Base-by-base conservation (phyloP, 2,113 vertebrate species). In the Etheostoma spectabile region DNA sequence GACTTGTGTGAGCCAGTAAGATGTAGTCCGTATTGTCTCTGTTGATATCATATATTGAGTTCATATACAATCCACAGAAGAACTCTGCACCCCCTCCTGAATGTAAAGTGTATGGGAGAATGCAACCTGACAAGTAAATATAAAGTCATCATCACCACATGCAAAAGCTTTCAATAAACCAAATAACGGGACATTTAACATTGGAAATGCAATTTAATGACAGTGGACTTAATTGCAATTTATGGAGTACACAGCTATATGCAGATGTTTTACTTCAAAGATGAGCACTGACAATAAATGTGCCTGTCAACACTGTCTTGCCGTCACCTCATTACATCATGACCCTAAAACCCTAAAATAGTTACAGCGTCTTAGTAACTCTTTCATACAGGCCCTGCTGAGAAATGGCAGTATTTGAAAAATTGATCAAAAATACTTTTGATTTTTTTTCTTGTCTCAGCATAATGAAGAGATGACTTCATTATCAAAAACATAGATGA, bases 241-340 rank as follows among this genome's bases (percentile, higher is more conserved):
- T 85, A 64, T 12, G 42, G 55, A 55, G 68, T 30, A 33, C 46
- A 22, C n/a, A 42, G 49, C 69, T 71, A 55, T 75, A 67, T 80
- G 62, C 52, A 62, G 77, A 77, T 64, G 63, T 77, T 87, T 46
- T 61, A 45, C 70, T 86, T 88, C 67, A 76, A 81, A 85, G 75
- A 74, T 57, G 15, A 82, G 45, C 3, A 2, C 48, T 67, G 75
- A 76, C 77, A 84, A 77, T 83, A 69, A 84, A 84, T 60, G 78
- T 66, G 73, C 82, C 65, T 84, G 74, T 91, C 75, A 85, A 82
- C 72, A 38, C 45, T 15, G 46, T 56, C 53, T 83, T 75, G 15
- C 74, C 56, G 55, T 59, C n/a, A 27, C 62, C 85, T 86, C 83
- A 89, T 90, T 90, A 90, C 88, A 90, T 75, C 82, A 59, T 59